A percentile compares a stretch with the other conserved stretches of the same genome.
Evolutionary conservation across 2,113 vertebrate genomes (phyloP).

Genomic region (Ophthalmolycus amberensis): DNA sequence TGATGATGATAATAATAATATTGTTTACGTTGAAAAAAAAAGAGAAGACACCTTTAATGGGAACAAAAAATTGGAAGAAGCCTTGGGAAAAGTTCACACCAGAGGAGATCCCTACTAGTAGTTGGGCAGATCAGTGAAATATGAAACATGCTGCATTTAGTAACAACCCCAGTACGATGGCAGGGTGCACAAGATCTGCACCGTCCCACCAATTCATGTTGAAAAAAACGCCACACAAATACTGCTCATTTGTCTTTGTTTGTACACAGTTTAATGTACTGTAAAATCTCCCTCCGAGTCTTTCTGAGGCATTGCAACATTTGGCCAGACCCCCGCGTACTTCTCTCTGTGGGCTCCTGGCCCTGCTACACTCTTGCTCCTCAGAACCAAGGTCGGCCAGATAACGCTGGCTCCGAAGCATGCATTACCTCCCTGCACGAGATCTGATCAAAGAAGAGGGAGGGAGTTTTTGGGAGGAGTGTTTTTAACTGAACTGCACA

Average conservation of each 20-base stretch:
- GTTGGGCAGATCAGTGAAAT: slow-evolving; percentile 6
- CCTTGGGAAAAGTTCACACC: background rate
- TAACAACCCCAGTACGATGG: slow-evolving; percentile 18
- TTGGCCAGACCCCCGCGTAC: slow-evolving; percentile 43
- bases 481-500: slow-evolving; percentile 29
- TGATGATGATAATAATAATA: background rate
- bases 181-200: slow-evolving; percentile 9
- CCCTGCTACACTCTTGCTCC: slow-evolving; percentile 53
- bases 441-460: slow-evolving; percentile 42
- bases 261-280: slow-evolving; percentile 29
- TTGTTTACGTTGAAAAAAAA: background rate
- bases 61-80: background rate
- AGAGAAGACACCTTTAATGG: background rate
- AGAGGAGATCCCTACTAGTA: background rate
- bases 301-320: slow-evolving; percentile 48
- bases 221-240: slow-evolving; percentile 32
- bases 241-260: slow-evolving; percentile 14
- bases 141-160: slow-evolving; percentile 17
- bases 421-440: slow-evolving; percentile 46
- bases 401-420: slow-evolving; percentile 50
- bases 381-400: slow-evolving; percentile 65
- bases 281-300: slow-evolving; percentile 31
- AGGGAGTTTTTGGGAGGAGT: slow-evolving; percentile 19
- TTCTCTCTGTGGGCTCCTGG: slow-evolving; percentile 51
- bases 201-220: slow-evolving; percentile 12